Percentiles rank a stretch among this genome's conserved stretches.
phyloP scores from a whole-genome alignment of 2,797 vertebrate species.

The Pseudopleuronectes americanus region DNA sequence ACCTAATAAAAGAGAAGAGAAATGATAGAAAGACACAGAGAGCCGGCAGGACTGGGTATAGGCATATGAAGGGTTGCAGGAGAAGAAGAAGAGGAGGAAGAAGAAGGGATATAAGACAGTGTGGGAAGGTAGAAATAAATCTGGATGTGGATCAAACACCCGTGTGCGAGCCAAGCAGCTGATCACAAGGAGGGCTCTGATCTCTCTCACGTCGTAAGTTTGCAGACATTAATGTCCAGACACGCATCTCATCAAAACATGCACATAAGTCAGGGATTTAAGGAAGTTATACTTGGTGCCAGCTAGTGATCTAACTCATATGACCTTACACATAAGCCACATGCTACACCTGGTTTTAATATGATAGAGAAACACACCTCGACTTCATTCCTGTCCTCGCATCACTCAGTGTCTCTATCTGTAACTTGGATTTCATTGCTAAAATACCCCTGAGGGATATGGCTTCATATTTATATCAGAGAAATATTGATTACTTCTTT shows the following conservation, averaged over 20 bases:
- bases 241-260: conserved; percentile 36
- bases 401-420: no score
- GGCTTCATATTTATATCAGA: no score
- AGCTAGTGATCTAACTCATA: no score
- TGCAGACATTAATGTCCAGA: conserved; percentile 25
- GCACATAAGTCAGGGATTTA: not conserved
- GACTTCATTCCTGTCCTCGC: no score
- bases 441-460: no score
- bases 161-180: conserved; percentile 19
- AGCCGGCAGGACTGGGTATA: not conserved
- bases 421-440: no score
- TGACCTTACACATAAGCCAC: no score
- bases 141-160: conserved; percentile 11
- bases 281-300: no score
- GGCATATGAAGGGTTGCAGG: not conserved
- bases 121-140: conserved; percentile 27
- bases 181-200: conserved; percentile 56
- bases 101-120: conserved; percentile 47
- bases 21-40: conserved; percentile 10
- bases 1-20: conserved; percentile 22
- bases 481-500: no score
- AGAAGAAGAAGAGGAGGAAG: not conserved
- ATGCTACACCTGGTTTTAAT: no score
- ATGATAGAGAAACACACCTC: no score
- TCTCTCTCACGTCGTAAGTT: conserved; percentile 42